phyloP scores from a whole-genome alignment of 2,888 invertebrate genomes.

The Amphipoea oculea region DNA sequence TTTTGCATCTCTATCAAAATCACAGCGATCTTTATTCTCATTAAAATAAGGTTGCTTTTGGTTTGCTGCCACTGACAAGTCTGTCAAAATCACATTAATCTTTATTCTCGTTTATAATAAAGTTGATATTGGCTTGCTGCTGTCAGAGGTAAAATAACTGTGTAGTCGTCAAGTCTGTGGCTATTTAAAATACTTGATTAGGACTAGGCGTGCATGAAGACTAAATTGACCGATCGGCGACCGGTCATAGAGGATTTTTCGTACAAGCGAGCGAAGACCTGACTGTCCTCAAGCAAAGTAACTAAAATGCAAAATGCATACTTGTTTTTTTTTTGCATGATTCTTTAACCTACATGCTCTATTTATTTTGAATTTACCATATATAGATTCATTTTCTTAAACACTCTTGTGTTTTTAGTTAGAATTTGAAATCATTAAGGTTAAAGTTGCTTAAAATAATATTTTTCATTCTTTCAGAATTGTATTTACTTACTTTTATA shows the following conservation, averaged over 20 bases:
- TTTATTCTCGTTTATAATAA: neutral
- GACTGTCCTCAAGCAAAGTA: neutral
- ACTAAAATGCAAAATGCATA: neutral
- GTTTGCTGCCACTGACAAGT: neutral
- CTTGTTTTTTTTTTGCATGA: neutral
- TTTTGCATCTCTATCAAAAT: neutral
- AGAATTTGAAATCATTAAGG: neutral
- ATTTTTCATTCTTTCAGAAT: neutral
- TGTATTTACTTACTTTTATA: neutral
- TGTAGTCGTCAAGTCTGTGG: neutral
- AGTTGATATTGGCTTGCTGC: neutral
- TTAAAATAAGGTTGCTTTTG: neutral
- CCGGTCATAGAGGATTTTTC: neutral
- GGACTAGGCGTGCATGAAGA: neutral
- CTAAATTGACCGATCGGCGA: neutral
- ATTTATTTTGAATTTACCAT: neutral
- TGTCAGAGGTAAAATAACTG: neutral
- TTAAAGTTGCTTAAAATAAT: neutral
- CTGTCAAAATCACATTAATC: neutral
- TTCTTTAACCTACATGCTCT: fast-evolving
- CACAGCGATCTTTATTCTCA: neutral
- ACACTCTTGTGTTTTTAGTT: neutral
- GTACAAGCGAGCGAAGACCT: neutral
- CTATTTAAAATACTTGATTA: slow-evolving; percentile 28
- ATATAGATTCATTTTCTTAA: neutral